phyloP scores from a whole-genome alignment of 2,797 vertebrate genomes.

The Pangasius macronema region DNA sequence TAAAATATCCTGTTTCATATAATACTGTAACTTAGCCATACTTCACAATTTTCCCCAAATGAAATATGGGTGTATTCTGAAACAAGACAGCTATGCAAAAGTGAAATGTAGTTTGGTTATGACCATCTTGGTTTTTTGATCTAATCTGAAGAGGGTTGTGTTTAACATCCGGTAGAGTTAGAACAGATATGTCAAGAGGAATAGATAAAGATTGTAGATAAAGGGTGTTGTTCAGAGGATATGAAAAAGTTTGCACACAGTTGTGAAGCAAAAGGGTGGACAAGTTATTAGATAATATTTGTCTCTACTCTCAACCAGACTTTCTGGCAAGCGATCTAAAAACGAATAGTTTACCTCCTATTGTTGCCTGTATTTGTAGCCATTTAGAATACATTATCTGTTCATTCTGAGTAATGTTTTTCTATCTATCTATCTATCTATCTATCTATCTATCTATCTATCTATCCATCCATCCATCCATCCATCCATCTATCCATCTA shows the following conservation, averaged over 20 bases:
- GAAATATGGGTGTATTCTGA: background rate
- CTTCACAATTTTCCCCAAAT: background rate
- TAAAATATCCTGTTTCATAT: background rate
- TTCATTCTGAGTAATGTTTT: background rate
- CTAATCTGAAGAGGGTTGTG: background rate
- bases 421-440: background rate
- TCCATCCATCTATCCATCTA: background rate
- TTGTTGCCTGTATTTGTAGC: background rate
- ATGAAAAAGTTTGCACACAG: background rate
- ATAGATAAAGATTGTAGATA: background rate
- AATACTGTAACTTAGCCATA: background rate
- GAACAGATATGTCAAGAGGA: background rate
- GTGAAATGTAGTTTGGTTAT: background rate
- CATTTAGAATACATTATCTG: background rate
- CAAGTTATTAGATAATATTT: background rate
- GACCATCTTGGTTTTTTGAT: background rate
- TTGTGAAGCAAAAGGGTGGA: background rate
- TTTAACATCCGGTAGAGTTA: background rate
- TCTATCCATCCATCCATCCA: too few relatives aligned
- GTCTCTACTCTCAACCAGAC: background rate
- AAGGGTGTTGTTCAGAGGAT: background rate
- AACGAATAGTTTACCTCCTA: background rate
- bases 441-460: background rate
- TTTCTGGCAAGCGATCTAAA: background rate
- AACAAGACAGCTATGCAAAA: background rate